A percentile compares a stretch with the other conserved stretches of the same genome.
These are phyloP conservation scores for Pammene fasciana DNA, from an alignment of 2,888 invertebrate genomes.

Conservation along the genomic window DNA sequence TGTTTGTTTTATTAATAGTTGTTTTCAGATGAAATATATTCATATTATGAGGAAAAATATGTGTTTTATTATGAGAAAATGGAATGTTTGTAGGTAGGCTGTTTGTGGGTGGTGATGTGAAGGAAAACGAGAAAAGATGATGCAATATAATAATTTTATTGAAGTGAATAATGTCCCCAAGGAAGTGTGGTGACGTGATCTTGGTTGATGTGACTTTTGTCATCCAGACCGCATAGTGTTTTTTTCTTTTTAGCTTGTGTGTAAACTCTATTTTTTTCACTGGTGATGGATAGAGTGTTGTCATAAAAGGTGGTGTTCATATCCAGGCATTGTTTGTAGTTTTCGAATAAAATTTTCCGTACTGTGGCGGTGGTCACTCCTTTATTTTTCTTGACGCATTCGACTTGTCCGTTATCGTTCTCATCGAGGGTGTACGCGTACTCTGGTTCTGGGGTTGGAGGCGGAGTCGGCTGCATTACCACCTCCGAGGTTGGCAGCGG, in stretches of 20 bases:
- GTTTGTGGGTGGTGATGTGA: too few relatives aligned
- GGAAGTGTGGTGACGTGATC: not conserved
- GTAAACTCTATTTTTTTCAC: not conserved
- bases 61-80: too few relatives aligned
- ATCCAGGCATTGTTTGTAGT: not conserved
- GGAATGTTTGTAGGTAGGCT: too few relatives aligned
- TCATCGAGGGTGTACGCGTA: not conserved
- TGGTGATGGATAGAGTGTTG: not conserved
- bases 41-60: too few relatives aligned
- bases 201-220: not conserved
- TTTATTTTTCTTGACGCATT: not conserved
- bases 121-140: not conserved
- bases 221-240: not conserved
- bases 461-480: too few relatives aligned
- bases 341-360: not conserved
- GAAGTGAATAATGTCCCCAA: not conserved
- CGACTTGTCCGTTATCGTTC: not conserved
- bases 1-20: too few relatives aligned
- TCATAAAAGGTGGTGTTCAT: not conserved
- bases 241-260: not conserved
- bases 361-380: not conserved
- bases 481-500: too few relatives aligned
- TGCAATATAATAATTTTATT: not conserved
- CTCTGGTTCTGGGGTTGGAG: too few relatives aligned
- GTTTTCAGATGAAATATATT: too few relatives aligned